Evolutionary conservation across 2,797 vertebrate genomes (phyloP).

Genomic region (Erethizon dorsatum): DNA sequence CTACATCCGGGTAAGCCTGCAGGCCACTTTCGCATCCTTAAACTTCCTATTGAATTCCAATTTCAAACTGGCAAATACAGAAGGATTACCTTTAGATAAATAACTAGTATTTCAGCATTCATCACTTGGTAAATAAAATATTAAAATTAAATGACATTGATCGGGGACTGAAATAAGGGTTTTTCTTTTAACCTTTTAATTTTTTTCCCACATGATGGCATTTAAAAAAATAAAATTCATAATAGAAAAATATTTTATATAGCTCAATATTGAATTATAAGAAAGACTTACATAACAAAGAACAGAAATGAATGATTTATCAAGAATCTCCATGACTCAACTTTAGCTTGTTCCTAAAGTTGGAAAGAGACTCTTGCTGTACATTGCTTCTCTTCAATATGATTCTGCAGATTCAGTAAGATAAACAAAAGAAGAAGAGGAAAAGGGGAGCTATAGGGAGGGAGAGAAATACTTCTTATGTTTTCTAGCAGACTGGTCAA

Average conservation of each 20-base stretch:
- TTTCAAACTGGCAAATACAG: not conserved
- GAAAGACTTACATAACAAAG: constrained; percentile 3
- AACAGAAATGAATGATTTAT: not conserved
- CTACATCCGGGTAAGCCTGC: constrained; percentile 95
- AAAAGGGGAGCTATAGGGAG: not conserved
- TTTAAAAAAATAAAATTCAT: not conserved
- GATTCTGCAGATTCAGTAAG: not conserved
- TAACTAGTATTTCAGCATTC: not conserved
- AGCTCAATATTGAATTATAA: not conserved
- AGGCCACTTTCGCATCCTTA: not conserved
- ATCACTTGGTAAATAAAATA: not conserved
- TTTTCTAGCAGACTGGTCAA: not conserved
- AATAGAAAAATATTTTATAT: not conserved
- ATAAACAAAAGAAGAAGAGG: not conserved
- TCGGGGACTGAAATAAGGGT: not conserved
- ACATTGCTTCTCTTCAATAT: not conserved
- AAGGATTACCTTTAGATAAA: not conserved
- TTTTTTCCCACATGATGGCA: not conserved
- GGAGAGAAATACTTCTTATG: not conserved
- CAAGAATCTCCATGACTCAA: not conserved
- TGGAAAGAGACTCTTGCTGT: not conserved
- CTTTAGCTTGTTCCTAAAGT: not conserved
- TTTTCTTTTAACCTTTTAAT: not conserved
- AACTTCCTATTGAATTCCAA: not conserved
- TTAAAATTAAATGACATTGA: constrained; percentile 6